Percentiles rank a stretch among this genome's conserved stretches.
These are phyloP conservation scores for Galagoides demidoff DNA, from an alignment of 2,797 vertebrate genomes.

Conservation along the genomic window DNA sequence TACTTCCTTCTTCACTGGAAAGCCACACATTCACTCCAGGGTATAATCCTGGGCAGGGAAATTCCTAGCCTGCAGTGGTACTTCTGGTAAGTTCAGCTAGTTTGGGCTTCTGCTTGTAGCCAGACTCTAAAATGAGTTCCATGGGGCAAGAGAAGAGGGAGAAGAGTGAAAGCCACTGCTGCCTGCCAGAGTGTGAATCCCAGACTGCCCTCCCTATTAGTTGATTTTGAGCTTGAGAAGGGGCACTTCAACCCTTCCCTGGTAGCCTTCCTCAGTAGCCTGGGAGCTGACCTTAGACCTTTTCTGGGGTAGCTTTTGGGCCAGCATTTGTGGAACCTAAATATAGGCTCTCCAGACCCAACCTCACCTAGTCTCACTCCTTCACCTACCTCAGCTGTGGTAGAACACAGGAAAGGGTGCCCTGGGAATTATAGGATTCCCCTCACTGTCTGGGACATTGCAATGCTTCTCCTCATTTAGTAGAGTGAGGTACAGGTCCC, in stretches of 20 bases:
- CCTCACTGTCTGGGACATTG: too few species aligned
- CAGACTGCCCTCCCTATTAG: not conserved
- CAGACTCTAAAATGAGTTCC: too few species aligned
- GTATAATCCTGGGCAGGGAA: not conserved
- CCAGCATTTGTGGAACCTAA: not conserved
- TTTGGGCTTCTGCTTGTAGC: not conserved
- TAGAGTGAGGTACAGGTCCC: too few species aligned
- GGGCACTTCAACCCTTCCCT: not conserved
- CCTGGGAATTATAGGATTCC: too few species aligned
- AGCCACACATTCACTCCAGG: not conserved
- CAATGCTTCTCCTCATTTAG: too few species aligned
- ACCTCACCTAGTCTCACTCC: not conserved
- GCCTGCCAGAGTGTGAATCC: not conserved
- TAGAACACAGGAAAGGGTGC: not conserved
- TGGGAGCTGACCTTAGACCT: not conserved
- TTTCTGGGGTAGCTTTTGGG: not conserved
- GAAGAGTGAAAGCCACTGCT: too few species aligned
- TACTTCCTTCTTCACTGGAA: not conserved
- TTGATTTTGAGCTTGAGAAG: not conserved
- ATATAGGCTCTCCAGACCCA: not conserved
- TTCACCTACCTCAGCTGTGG: not conserved
- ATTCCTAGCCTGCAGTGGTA: not conserved
- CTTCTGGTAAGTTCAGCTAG: not conserved
- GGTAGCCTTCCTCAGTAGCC: not conserved
- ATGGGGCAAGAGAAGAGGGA: too few species aligned